Base-by-base conservation (phyloP, 2,113 vertebrate species). In the Phalacrocorax pelagicus region DNA sequence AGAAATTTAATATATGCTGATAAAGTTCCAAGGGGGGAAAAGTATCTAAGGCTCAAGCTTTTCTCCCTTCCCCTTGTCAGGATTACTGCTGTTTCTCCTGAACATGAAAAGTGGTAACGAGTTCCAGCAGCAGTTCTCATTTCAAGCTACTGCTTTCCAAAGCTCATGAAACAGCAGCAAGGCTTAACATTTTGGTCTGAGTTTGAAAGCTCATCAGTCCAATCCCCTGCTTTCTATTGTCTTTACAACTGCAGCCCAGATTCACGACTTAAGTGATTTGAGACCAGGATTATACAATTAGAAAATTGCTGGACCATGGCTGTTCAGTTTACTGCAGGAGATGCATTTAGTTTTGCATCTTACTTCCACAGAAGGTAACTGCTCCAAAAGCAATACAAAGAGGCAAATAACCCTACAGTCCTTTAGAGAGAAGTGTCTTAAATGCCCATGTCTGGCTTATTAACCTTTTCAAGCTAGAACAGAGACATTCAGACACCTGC, bases 101-200 rank as follows among this genome's bases (percentile, higher is more conserved):
- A 82, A n/a, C 20, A 21, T 11, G 26, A n/a, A 9, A 12, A 66
- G 26, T 5, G 6, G 18, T 34, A 69, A 75, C 1, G 0, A 40
- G 12, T 57, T 89, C n/a, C 55, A 61, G 19, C 21, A 69, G 44
- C 61, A 90, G 15, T 88, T 95, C 62, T 81, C 19, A 71, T 27
- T 79, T 79, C 24, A 82, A 51, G 12, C 52, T 46, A 4, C 57
- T 51, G 24, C 62, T n/a, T 79, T 71, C 58, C 62, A 71, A 63
- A 91, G n/a, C 32, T 69, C 5, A 6, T 16, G 12, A n/a, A 90
- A 88, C 24, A 59, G 62, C 88, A 85, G 62, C 30, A 47, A 34
- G 14, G 8, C 6, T 65, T 81, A 66, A 61, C 5, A 15, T 10
- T 61, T 73, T 16, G 8, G 10, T 66, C 18, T 69, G 57, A 55